These are phyloP conservation scores for Passer montanus DNA, from an alignment of 2,113 vertebrate genomes.

Conservation along the genomic window DNA sequence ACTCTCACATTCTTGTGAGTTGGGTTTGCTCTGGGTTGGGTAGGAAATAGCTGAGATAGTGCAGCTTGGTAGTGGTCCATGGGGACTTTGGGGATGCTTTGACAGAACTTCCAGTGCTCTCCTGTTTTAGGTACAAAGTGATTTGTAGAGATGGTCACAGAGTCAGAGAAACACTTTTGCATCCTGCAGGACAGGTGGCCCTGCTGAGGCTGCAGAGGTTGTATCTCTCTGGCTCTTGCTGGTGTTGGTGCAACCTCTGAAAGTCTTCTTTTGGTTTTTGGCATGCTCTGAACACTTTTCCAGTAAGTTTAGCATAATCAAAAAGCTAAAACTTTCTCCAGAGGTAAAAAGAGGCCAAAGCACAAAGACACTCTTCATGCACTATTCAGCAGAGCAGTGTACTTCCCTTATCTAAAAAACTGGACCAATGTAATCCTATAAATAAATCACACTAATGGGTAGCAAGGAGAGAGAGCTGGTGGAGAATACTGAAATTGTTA, in stretches of 20 bases:
- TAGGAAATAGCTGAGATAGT: neutral
- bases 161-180: neutral
- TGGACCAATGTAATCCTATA: neutral
- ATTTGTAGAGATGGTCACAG: neutral
- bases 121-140: neutral
- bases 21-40: neutral
- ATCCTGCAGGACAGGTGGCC: neutral
- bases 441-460: conserved; percentile 15
- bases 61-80: neutral
- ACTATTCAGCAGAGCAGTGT: neutral
- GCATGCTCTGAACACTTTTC: neutral
- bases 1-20: neutral
- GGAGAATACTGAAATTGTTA: neutral
- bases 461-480: neutral
- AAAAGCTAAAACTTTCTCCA: neutral
- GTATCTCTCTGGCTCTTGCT: neutral
- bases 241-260: neutral
- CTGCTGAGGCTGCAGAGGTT: neutral
- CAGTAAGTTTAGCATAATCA: neutral
- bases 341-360: neutral
- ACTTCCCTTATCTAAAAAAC: neutral
- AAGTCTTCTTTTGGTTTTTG: neutral
- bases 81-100: neutral
- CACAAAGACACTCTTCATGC: neutral
- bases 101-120: neutral